Evolutionary conservation across 2,113 vertebrate genomes (phyloP), one percentile per base, ranked within the genome.

Genomic region (Amazona guildingii): DNA sequence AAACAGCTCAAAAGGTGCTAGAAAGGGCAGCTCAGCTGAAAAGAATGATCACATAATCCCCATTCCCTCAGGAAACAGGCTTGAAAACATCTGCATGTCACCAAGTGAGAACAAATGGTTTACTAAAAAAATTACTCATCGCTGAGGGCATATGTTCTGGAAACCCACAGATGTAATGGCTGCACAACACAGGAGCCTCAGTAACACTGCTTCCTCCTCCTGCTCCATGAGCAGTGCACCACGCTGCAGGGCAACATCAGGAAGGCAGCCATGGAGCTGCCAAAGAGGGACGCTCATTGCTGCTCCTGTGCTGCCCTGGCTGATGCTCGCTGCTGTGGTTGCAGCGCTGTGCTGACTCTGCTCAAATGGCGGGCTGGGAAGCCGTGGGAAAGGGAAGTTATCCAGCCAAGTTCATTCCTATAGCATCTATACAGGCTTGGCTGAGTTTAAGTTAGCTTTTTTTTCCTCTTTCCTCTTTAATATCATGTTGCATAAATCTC

Each of bases 261-360:
- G 46, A 39, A 25, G 55, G 55, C 48, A 31, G 64, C 8, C 2
- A 2, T 3, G 35, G 54, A 51, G 74, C 43, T 67, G 16, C 43
- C 7, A 0, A 23, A 19, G 43, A 29, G 61, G 52, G 21, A 9
- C 0, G 0, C 33, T 14, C 28, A 6, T 27, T 54, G 59, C 76
- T 10, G 29, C 43, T 51, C 20, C 68, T 1, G 5, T 4, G 21
- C 72, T 35, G 57, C 33, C 66, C 59, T 15, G 59, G 43, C 43
- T 39, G 31, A 15, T 4, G 4, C 28, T 24, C 3, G 29, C 61
- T 2, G 4, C 46, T 48, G 62, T 3, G 57, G 44, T 19, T 33
- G 37, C 57, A 24, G n/a, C 2, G 37, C 41, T 25, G 35, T 2
- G 16, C 77, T 29, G 70, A 13, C 37, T 57, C 43, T 4, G 70